These are phyloP conservation scores for Trichomycterus rosablanca DNA, from an alignment of 2,113 vertebrate genomes.

Conservation along the genomic window DNA sequence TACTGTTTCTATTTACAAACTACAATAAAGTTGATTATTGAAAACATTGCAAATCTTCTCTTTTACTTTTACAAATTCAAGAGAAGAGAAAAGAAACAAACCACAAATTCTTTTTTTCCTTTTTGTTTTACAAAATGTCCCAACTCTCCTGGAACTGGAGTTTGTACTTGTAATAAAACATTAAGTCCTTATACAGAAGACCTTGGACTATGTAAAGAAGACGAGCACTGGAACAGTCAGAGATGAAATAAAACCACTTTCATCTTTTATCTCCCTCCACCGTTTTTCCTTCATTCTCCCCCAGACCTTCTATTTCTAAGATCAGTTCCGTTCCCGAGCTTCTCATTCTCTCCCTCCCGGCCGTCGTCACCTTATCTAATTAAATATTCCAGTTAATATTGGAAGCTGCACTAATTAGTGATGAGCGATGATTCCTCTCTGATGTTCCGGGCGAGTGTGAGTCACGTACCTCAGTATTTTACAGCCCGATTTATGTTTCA, in stretches of 20 bases:
- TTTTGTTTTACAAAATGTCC: no score
- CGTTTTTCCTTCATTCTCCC: neutral
- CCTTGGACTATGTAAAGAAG: constrained; percentile 1
- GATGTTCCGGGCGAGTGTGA: constrained; percentile 12
- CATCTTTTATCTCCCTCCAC: neutral
- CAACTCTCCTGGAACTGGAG: no score
- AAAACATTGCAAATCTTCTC: no score
- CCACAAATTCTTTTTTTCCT: no score
- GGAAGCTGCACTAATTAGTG: constrained; percentile 25
- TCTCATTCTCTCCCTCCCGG: neutral
- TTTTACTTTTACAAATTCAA: no score
- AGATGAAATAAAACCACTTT: constrained; percentile 1
- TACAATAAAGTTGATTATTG: no score
- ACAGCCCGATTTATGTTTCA: no score
- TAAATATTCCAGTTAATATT: constrained; percentile 28
- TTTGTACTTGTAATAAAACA: no score
- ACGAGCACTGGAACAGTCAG: neutral
- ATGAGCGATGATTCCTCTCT: neutral
- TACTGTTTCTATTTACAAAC: no score
- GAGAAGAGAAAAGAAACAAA: no score
- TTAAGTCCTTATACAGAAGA: neutral
- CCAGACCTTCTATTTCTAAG: neutral
- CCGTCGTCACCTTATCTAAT: constrained; percentile 26
- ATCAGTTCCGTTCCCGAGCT: neutral
- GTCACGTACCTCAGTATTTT: neutral